Evolutionary conservation across 2,113 vertebrate species (phyloP).

Genomic region (Pangasianodon hypophthalmus): DNA sequence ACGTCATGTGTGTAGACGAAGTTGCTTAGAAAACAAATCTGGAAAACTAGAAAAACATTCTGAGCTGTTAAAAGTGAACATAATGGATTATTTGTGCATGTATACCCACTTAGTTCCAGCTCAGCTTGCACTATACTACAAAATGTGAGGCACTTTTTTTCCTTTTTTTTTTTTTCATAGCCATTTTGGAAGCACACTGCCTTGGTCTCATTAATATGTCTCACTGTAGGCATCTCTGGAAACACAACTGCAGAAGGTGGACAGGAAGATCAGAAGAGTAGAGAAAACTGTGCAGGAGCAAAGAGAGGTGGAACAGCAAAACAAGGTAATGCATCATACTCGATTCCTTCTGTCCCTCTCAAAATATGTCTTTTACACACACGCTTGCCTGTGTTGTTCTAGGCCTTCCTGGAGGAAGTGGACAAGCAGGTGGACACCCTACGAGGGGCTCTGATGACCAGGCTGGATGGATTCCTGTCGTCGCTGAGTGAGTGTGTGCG

Average conservation of each 20-base stretch:
- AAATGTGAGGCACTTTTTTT: not conserved
- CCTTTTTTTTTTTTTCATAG: not conserved
- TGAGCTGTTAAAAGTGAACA: not conserved
- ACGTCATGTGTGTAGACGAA: too few species aligned
- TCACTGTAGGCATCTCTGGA: slow-evolving; percentile 61
- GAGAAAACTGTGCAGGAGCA: slow-evolving; percentile 69
- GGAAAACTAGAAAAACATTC: too few species aligned
- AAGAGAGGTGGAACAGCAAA: slow-evolving; percentile 67
- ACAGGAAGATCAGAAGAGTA: slow-evolving; percentile 61
- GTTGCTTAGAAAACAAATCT: not conserved
- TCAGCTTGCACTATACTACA: not conserved
- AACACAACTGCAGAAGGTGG: slow-evolving; percentile 59
- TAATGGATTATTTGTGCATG: not conserved
- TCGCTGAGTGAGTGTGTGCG: slow-evolving; percentile 52
- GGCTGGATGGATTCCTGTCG: slow-evolving; percentile 57
- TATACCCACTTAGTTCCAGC: not conserved
- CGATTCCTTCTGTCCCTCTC: too few species aligned
- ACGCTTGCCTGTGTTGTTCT: not conserved
- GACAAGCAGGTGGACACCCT: slow-evolving; percentile 60
- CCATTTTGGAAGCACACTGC: not conserved
- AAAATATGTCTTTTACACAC: not conserved
- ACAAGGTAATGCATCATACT: slow-evolving; percentile 57
- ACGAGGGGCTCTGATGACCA: slow-evolving; percentile 57
- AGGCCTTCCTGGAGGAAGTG: slow-evolving; percentile 66
- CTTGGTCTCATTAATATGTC: not conserved